Evolutionary conservation across 2,797 vertebrate genomes (phyloP), one percentile per base, ranked within the genome.

Genomic region (Clarias pachynema): DNA sequence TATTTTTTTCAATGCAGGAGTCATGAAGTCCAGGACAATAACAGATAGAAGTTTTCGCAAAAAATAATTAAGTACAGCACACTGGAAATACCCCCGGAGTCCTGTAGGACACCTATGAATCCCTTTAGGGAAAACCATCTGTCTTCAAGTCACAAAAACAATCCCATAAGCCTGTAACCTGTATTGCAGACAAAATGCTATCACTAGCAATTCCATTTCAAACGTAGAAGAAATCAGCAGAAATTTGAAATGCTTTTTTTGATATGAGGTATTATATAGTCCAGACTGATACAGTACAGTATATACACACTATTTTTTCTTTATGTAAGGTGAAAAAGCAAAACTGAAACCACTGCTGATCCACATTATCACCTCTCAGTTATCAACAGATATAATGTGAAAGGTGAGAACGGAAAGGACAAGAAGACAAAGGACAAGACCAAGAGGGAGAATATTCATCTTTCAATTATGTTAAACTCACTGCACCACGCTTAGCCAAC

Each of bases 381-480:
- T 65, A 65, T 29, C 60, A 65, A 8, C 16, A 44, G 37, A 49
- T 22, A 65, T 65, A 49, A n/a, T 49, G 78, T 22, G n/a, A 80
- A 80, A 65, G 12, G 16, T n/a, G 8, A 53, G 16, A 80, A 31
- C 53, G 9, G 26, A 53, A 29, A 66, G 62, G 62, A 14, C 62
- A 66, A 66, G n/a, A 29, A 1, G 5, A 31, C 37, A 49, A 5
- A 16, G 37, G 37, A 79, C 24, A 49, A 66, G n/a, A 26, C 26
- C 60, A 26, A 65, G 60, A 49, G 37, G n/a, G 34, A 49, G 78
- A 66, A 66, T 80, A 31, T 66, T 80, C 40, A 65, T n/a, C 37
- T 49, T 80, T 65, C 37, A 49, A 66, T 66, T 80, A 80, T 53
- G 62, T 12, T 80, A 31, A 80, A 80, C 79, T 22, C 79, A 34